Evolutionary conservation across 2,888 invertebrate species (phyloP), one percentile per base, ranked within the genome.

Genomic region (Subacronicta megacephala): DNA sequence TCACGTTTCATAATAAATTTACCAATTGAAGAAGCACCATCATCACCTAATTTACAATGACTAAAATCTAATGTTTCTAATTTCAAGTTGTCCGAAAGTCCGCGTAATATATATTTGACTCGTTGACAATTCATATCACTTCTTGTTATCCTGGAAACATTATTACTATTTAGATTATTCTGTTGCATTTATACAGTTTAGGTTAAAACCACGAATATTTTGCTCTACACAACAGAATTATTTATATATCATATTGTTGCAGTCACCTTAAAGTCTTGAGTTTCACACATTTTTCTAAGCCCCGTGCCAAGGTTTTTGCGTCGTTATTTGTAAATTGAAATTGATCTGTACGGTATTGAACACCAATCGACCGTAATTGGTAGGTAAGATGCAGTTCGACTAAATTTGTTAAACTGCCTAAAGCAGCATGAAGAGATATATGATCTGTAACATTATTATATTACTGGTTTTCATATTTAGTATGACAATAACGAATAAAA

Each of bases 61-160:
- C 96, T 96, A 47, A 96, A 94, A 82, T 96, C 96, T 41, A 96
- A 72, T 41, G 95, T 95, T 54, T 94, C 90, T 43, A 96, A 70
- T 69, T 90, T 80, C 62, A 83, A 75, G 63, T 82, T 88, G 38
- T 92, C 90, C 31, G 83, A 82, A 54, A 94, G 60, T 20, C 93
- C 93, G 3, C 93, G 88, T 36, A 94, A 80, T 59, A 94, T 84
- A 63, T 90, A 91, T 79, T 91, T 94, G 0, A 92, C 77, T 76
- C 84, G 87, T 77, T 90, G 90, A 50, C 94, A 94, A 73, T 93
- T 91, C 83, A 94, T 85, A 64, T 93, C 93, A 66, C 83, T 93
- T 70, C 93, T 85, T 1, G 93, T 94, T 26, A 94, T 87, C 73
- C 94, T 94, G 72, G 49, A 26, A 26, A 26, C 10, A 26, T 26